Conservation (phyloP, 2,797 vertebrate genomes). For the Esox lucius region DNA sequence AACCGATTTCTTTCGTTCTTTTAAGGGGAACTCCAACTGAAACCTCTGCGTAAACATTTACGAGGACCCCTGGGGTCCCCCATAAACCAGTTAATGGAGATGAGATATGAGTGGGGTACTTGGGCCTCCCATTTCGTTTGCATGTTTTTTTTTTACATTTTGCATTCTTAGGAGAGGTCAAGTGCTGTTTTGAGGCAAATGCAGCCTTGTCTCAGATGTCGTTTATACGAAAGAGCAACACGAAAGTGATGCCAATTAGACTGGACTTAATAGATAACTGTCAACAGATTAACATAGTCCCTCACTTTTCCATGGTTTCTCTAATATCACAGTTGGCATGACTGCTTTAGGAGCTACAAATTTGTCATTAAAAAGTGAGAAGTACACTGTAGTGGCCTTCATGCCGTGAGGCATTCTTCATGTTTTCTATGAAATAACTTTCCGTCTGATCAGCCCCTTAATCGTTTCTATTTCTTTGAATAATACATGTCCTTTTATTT, state of each 20-base stretch:
- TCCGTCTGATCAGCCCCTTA: slow-evolving; percentile 36
- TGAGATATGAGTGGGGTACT: slow-evolving; percentile 80
- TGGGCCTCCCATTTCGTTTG: slow-evolving; percentile 83
- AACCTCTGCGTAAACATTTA: slow-evolving; percentile 84
- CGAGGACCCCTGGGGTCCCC: slow-evolving; percentile 83
- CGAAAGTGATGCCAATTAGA: slow-evolving; percentile 39
- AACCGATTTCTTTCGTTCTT: slow-evolving; percentile 85
- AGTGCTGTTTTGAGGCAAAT: slow-evolving; percentile 65
- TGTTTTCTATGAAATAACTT: slow-evolving; percentile 42
- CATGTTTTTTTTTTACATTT: slow-evolving; percentile 61
- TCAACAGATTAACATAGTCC: slow-evolving; percentile 18
- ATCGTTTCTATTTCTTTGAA: slow-evolving; percentile 26
- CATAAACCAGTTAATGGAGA: slow-evolving; percentile 87
- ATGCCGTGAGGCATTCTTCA: slow-evolving; percentile 47
- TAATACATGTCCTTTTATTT: slow-evolving; percentile 4
- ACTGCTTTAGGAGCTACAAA: slow-evolving; percentile 12
- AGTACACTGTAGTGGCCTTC: slow-evolving; percentile 62
- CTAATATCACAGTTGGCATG: slow-evolving; percentile 13
- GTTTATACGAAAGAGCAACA: slow-evolving; percentile 47
- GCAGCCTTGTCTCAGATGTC: slow-evolving; percentile 41
- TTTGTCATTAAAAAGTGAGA: slow-evolving; percentile 52
- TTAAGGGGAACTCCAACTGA: slow-evolving; percentile 78
- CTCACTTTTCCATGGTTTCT: slow-evolving; percentile 6
- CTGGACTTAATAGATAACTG: slow-evolving; percentile 35
- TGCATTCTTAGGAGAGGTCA: slow-evolving; percentile 76